These are phyloP conservation scores for Trochalopteron elliotii DNA, from an alignment of 2,113 vertebrate species.

Conservation along the genomic window DNA sequence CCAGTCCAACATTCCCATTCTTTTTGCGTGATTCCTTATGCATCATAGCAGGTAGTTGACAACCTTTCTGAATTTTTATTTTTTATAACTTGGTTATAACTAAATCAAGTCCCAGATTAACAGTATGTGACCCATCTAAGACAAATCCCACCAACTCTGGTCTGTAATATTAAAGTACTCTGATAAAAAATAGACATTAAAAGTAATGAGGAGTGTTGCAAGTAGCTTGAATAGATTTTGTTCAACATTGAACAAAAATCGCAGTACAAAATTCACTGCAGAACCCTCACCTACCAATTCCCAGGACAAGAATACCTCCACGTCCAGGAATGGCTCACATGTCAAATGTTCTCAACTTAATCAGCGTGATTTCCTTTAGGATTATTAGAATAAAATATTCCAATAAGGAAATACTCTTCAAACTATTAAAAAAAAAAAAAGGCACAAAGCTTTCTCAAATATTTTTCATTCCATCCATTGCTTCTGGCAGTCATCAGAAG, in stretches of 20 bases:
- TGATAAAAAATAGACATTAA: neutral
- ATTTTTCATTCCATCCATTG: conserved; percentile 13
- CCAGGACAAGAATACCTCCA: neutral
- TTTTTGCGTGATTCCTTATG: neutral
- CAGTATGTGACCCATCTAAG: neutral
- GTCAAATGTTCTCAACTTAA: conserved; percentile 9
- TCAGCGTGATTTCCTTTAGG: neutral
- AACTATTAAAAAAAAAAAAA: neutral
- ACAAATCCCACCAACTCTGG: neutral
- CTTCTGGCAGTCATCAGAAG: conserved; percentile 35
- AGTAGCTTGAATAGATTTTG: neutral
- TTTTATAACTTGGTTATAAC: neutral
- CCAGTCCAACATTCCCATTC: neutral
- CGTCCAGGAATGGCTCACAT: neutral
- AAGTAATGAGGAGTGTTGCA: neutral
- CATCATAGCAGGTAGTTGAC: neutral
- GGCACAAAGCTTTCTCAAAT: conserved; percentile 1
- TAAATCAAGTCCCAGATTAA: neutral
- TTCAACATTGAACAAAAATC: neutral
- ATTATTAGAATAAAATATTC: conserved; percentile 24
- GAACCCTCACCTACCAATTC: neutral
- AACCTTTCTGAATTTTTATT: neutral
- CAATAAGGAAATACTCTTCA: neutral
- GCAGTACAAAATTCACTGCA: neutral
- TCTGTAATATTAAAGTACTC: neutral